Conservation (phyloP, 2,113 vertebrate species). For the Prunella fulvescens region DNA sequence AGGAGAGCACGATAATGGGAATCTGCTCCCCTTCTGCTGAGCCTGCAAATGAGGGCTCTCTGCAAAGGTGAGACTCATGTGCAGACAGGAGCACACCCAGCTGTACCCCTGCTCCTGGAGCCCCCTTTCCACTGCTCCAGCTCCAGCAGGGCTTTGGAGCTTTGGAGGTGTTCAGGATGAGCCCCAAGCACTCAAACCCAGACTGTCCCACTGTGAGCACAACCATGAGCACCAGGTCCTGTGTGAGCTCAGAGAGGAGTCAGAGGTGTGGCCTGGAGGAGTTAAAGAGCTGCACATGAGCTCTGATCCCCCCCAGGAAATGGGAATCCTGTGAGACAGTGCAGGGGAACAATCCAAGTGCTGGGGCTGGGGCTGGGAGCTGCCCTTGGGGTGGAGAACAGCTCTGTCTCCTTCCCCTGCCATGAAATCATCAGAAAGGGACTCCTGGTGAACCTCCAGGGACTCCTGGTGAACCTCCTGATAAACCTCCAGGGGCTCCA, state of each 20-base stretch:
- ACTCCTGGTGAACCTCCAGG: no score
- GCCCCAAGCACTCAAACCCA: accelerated
- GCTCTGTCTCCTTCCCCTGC: not conserved
- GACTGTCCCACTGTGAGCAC: not conserved
- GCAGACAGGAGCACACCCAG: not conserved
- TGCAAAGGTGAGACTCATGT: not conserved
- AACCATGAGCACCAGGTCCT: accelerated
- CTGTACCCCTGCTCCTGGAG: not conserved
- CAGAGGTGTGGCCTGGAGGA: not conserved
- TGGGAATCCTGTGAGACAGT: not conserved
- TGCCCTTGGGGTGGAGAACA: not conserved
- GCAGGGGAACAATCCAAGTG: not conserved
- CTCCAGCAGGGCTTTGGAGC: not conserved
- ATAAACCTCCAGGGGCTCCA: no score
- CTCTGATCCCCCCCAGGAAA: not conserved
- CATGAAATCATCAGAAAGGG: not conserved
- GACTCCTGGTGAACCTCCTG: no score
- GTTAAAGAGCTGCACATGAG: not conserved
- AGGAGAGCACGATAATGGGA: conserved; percentile 8
- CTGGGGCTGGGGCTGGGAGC: not conserved
- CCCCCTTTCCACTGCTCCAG: not conserved
- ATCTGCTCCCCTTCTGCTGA: conserved; percentile 21
- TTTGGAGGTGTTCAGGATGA: not conserved
- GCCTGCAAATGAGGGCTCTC: not conserved
- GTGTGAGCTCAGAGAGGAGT: not conserved